Conservation (phyloP, 2,113 vertebrate species). For the Aptenodytes patagonicus region DNA sequence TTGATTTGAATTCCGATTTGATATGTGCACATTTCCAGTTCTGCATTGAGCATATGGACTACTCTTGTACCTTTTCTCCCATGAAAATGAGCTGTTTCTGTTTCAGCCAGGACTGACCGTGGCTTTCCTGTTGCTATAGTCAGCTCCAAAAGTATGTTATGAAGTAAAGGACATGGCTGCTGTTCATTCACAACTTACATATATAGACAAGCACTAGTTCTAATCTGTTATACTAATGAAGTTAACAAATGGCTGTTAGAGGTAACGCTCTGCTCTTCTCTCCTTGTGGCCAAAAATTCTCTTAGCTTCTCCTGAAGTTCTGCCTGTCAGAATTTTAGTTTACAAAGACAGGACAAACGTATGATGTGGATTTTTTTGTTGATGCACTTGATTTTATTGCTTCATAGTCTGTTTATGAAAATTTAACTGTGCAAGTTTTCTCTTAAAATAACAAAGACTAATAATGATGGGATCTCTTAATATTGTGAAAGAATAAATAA, state of each 20-base stretch:
- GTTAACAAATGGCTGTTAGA: not conserved
- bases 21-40: not conserved
- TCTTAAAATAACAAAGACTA: not conserved
- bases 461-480: not conserved
- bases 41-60: not conserved
- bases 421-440: not conserved
- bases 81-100: conserved; percentile 15
- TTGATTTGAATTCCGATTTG: not conserved
- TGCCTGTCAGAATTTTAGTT: not conserved
- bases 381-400: not conserved
- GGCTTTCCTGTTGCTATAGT: not conserved
- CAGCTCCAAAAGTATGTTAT: not conserved
- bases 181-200: not conserved
- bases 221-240: not conserved
- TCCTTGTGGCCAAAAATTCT: not conserved
- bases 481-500: not conserved
- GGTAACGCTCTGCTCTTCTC: not conserved
- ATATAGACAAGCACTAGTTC: not conserved
- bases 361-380: not conserved
- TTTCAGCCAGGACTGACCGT: not conserved
- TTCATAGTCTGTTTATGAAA: not conserved
- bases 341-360: not conserved
- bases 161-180: not conserved
- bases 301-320: not conserved
- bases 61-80: not conserved